A percentile compares a stretch with the other conserved stretches of the same genome.
Evolutionary conservation across 1,140 invertebrate species (phyloP).

Genomic region (Sinonovacula constricta): DNA sequence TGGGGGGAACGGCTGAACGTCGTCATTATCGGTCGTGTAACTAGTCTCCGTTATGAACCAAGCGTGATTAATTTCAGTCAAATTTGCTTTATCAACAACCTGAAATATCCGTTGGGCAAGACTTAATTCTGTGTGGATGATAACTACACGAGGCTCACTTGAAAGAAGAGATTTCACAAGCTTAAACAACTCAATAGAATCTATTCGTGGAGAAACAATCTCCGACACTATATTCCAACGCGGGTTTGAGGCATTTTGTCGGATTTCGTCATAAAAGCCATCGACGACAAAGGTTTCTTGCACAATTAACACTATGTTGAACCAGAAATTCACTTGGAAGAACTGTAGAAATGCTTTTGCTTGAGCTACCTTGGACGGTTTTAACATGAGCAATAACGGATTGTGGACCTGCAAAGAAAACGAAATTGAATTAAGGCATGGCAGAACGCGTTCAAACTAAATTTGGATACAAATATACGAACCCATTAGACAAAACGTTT

Average conservation of each 20-base stretch:
- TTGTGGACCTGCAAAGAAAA: constrained; percentile 62
- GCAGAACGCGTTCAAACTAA: no score
- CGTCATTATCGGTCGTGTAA: constrained; percentile 59
- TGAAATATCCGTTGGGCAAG: constrained; percentile 63
- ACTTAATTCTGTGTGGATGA: constrained; percentile 62
- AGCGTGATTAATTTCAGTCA: constrained; percentile 58
- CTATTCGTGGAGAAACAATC: constrained; percentile 53
- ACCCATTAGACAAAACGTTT: no score
- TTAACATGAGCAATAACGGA: constrained; percentile 61
- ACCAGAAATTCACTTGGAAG: constrained; percentile 70
- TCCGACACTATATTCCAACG: constrained; percentile 67
- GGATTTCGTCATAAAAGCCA: constrained; percentile 64
- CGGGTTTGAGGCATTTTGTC: constrained; percentile 46
- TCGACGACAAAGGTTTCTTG: constrained; percentile 64
- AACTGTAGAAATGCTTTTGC: constrained; percentile 65
- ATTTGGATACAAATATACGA: no score
- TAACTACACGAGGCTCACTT: constrained; percentile 63
- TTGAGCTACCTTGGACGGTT: constrained; percentile 64
- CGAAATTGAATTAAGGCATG: not conserved
- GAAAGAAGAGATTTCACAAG: constrained; percentile 47
- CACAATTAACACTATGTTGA: constrained; percentile 60
- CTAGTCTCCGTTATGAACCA: constrained; percentile 73
- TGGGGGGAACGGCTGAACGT: constrained; percentile 57
- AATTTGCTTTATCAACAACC: constrained; percentile 43
- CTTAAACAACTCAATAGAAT: constrained; percentile 46